These are phyloP conservation scores for Parnassius mnemosyne DNA, from an alignment of 2,888 invertebrate genomes.

Conservation along the genomic window DNA sequence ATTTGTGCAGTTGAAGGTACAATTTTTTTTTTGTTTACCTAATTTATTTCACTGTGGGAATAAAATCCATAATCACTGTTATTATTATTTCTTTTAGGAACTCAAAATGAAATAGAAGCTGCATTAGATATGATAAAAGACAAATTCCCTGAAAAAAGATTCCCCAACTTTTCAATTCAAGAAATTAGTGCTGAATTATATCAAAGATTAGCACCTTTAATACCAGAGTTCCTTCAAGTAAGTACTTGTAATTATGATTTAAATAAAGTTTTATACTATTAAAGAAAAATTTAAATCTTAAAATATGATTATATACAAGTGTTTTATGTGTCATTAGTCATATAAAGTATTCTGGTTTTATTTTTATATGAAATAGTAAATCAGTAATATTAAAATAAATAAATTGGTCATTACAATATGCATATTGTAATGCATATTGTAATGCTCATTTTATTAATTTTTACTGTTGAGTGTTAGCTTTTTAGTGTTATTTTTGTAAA, in stretches of 20 bases:
- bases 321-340: too few species aligned
- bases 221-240: conserved; percentile 82
- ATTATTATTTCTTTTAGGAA: conserved; percentile 69
- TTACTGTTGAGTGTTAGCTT: too few species aligned
- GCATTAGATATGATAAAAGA: conserved; percentile 92
- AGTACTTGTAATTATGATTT: conserved; percentile 35
- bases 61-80: neutral
- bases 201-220: conserved; percentile 70
- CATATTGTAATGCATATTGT: too few species aligned
- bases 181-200: conserved; percentile 78
- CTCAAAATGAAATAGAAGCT: conserved; percentile 87
- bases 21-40: neutral
- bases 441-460: too few species aligned
- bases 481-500: too few species aligned
- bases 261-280: too few species aligned
- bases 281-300: too few species aligned
- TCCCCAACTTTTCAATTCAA: conserved; percentile 88
- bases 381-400: too few species aligned
- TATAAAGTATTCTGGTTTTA: too few species aligned
- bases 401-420: too few species aligned
- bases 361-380: too few species aligned
- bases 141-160: conserved; percentile 90
- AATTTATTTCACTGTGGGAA: neutral
- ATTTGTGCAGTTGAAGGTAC: conserved; percentile 91
- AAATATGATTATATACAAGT: too few species aligned